Conservation (phyloP, 2,797 vertebrate species). For the Florisuga fusca region DNA sequence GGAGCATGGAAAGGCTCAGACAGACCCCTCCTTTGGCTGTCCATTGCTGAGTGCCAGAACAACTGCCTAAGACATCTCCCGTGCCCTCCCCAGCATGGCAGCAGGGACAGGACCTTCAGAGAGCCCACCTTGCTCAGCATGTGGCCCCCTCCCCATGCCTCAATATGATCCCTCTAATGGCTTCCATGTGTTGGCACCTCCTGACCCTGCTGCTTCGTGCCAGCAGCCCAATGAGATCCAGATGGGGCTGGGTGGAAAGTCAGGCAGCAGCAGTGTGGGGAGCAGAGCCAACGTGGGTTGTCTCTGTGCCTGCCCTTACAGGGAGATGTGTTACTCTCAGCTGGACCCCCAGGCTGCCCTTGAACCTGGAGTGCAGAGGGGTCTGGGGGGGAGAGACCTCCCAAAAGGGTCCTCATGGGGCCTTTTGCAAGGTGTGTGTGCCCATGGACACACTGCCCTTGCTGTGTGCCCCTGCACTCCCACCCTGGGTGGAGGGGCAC, state of each 20-base stretch:
- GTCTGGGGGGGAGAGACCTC: accelerated
- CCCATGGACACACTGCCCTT: background rate
- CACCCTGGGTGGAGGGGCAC: accelerated
- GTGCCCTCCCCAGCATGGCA: accelerated
- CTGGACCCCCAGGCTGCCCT: accelerated
- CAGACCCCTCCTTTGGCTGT: accelerated
- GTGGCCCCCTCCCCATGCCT: background rate
- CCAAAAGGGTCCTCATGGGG: accelerated
- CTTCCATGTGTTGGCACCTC: slow-evolving; percentile 62
- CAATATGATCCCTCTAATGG: background rate
- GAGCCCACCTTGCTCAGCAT: background rate
- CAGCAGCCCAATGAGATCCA: slow-evolving; percentile 27
- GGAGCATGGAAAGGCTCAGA: background rate
- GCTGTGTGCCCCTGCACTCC: background rate
- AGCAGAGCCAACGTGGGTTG: background rate
- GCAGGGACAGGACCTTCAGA: background rate
- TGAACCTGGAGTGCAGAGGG: background rate
- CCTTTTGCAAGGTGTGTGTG: background rate
- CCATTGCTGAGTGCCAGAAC: background rate
- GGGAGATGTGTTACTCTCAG: background rate
- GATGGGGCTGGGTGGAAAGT: slow-evolving; percentile 42
- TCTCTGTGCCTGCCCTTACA: accelerated
- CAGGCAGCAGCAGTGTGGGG: accelerated
- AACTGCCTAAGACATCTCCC: background rate
- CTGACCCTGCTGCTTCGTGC: background rate